Evolutionary conservation across 2,888 invertebrate species (phyloP).

Genomic region (Yponomeuta evonymella): DNA sequence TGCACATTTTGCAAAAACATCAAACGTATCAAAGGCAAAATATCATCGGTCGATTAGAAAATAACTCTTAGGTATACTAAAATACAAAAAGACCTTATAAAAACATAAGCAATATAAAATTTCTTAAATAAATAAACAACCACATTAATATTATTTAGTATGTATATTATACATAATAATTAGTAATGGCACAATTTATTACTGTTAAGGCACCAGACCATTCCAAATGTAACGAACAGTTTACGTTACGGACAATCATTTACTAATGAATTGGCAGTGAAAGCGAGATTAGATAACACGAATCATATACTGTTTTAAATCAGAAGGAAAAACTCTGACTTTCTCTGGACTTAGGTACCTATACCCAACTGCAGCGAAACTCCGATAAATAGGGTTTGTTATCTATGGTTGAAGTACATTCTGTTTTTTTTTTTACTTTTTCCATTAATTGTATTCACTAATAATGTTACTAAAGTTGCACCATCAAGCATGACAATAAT

Average conservation of each 20-base stretch:
- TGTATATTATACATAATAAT: constrained; percentile 33
- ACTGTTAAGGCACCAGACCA: constrained; percentile 45
- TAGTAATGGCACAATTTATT: constrained; percentile 60
- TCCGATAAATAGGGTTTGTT: neutral
- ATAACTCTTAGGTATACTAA: constrained; percentile 4
- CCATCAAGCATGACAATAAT: constrained; percentile 9
- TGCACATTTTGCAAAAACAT: constrained; percentile 8
- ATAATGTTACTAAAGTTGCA: constrained; percentile 8
- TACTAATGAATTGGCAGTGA: constrained; percentile 15
- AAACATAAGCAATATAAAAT: constrained; percentile 5
- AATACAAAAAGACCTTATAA: constrained; percentile 2
- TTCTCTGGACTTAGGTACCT: neutral
- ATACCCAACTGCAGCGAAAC: neutral
- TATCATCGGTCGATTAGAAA: neutral
- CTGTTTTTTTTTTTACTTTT: neutral
- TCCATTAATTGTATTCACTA: neutral
- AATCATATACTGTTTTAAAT: neutral
- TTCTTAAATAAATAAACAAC: constrained; percentile 18
- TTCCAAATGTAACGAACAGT: constrained; percentile 1
- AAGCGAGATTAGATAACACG: neutral
- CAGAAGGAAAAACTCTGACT: neutral
- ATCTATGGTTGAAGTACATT: neutral
- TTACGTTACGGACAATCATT: neutral
- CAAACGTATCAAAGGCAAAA: constrained; percentile 5
- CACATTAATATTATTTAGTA: constrained; percentile 14